These are phyloP conservation scores for Heterodera carotae DNA, from an alignment of 1,140 invertebrate genomes.

Conservation along the genomic window DNA sequence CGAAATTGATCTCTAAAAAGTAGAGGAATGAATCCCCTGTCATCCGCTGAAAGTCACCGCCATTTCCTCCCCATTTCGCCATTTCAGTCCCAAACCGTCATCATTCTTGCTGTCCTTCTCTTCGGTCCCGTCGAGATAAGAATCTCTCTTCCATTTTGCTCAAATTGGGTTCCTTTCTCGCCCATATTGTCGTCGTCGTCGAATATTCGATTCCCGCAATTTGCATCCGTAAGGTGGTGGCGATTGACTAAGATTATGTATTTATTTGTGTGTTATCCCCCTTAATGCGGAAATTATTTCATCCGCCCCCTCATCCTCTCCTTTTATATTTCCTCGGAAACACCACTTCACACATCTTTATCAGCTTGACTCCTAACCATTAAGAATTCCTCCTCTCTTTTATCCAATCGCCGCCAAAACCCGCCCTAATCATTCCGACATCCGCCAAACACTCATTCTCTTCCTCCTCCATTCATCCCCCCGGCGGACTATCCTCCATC, in stretches of 20 bases:
- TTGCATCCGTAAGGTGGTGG: background rate
- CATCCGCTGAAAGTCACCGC: too few relatives aligned
- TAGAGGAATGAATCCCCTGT: too few relatives aligned
- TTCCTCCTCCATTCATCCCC: background rate
- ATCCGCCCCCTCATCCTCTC: background rate
- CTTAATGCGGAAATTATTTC: background rate
- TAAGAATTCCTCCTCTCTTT: background rate
- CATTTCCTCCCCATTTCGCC: too few relatives aligned
- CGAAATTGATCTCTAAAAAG: too few relatives aligned
- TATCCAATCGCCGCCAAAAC: background rate
- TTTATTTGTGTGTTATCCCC: too few relatives aligned
- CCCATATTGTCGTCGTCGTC: background rate
- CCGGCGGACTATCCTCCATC: too few relatives aligned
- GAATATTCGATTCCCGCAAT: background rate
- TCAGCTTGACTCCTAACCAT: background rate
- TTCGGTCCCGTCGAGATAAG: background rate
- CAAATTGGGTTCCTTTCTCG: background rate
- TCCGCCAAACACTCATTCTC: background rate
- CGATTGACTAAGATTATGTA: background rate
- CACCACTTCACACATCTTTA: background rate
- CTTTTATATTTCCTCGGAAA: too few relatives aligned
- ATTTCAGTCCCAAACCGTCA: too few relatives aligned
- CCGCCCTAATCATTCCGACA: background rate
- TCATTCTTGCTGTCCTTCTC: background rate
- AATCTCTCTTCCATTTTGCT: background rate